A percentile compares a stretch with the other conserved stretches of the same genome.
phyloP scores from a whole-genome alignment of 2,888 invertebrate species.

The Ennomos quercinarius region DNA sequence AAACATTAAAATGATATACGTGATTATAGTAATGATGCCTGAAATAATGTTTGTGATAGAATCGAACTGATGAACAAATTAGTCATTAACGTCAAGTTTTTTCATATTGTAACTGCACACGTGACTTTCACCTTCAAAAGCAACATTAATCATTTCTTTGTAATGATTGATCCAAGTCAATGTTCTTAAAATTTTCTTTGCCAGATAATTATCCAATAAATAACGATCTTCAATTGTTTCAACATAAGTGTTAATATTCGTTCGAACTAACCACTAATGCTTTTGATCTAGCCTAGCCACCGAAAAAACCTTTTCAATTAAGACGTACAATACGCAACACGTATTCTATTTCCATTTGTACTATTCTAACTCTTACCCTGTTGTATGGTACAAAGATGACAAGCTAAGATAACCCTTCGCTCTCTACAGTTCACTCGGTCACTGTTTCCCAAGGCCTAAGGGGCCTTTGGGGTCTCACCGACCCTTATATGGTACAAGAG shows the following conservation, averaged over 20 bases:
- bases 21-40: no score
- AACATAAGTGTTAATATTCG: no score
- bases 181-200: neutral
- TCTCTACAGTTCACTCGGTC: slow-evolving; percentile 69
- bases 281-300: neutral
- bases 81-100: no score
- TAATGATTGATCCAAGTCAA: no score
- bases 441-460: slow-evolving; percentile 57
- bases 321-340: slow-evolving; percentile 2
- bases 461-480: slow-evolving; percentile 58
- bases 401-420: slow-evolving; percentile 62
- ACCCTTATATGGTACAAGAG: slow-evolving; percentile 65
- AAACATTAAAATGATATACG: slow-evolving; percentile 1
- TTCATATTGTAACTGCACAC: no score
- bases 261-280: no score
- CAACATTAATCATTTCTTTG: no score
- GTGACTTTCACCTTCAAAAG: no score
- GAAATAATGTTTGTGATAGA: no score
- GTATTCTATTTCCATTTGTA: slow-evolving; percentile 17
- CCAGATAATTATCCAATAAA: neutral
- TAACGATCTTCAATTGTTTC: no score
- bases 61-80: no score
- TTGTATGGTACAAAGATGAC: slow-evolving; percentile 51
- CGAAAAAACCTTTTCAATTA: neutral
- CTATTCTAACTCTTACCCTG: slow-evolving; percentile 18